Evolutionary conservation across 2,797 vertebrate genomes (phyloP), one percentile per base, ranked within the genome.

Genomic region (Danio kyathit): DNA sequence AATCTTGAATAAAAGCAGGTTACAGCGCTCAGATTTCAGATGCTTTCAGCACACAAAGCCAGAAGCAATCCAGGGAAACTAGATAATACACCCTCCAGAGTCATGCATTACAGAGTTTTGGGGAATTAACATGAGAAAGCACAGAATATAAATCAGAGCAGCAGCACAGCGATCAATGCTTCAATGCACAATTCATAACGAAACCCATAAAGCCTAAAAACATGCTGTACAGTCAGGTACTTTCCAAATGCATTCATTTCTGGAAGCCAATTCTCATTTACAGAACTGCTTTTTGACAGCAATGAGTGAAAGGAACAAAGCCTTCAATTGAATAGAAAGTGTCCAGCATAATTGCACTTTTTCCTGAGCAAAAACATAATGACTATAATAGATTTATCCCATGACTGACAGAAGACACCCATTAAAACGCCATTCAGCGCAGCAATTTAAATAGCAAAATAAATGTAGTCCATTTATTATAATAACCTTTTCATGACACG

Each of bases 1-100:
- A 48, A 59, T 48, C 48, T 52, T 21, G 12, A 64, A 65, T 65
- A 64, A 46, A 41, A 38, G 9, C 14, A 14, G 38, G 16, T 52
- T 54, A 65, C 9, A 65, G 59, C 59, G 43, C 52, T 78, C 76
- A 59, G 43, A 60, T 49, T 48, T 59, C 76, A 69, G 52, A 11
- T 59, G 52, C 11, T 77, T 77, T 38, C 40, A 46, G 71, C 41
- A 59, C 51, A 46, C 17, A 57, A 57, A 67, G 75, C 41, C 51
- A 57, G 14, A 66, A 66, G 51, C 51, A 46, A 57, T 38, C 13
- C 6, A 17, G 74, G 17, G 12, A 65, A 48, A 67, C 29, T 41
- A 61, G n/a, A 7, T 14, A 52, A 75, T 21, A 57, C 29, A 16
- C 46, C 19, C 40, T 48, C 52, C 16, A 46, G 40, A 56, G 17